These are phyloP conservation scores for Paramormyrops kingsleyae DNA, from an alignment of 2,113 vertebrate species.

Conservation along the genomic window DNA sequence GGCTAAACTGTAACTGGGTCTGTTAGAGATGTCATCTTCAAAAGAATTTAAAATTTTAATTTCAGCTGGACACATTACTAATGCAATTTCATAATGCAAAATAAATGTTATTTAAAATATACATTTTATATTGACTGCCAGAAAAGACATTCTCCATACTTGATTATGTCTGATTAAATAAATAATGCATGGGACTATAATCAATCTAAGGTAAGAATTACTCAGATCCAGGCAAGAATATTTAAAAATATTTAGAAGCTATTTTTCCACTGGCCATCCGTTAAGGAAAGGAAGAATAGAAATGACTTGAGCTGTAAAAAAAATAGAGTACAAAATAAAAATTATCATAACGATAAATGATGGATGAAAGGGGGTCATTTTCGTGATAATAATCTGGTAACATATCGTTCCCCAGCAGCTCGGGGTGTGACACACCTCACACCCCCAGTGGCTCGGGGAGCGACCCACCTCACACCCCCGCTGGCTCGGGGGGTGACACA, in stretches of 20 bases:
- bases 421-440: too few species aligned
- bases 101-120: not conserved
- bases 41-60: not conserved
- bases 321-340: not conserved
- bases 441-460: too few species aligned
- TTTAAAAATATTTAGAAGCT: not conserved
- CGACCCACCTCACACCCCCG: too few species aligned
- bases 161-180: not conserved
- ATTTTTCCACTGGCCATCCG: not conserved
- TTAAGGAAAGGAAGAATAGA: not conserved
- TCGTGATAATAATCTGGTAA: not conserved
- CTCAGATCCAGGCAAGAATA: not conserved
- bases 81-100: not conserved
- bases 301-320: not conserved
- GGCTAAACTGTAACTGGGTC: not conserved
- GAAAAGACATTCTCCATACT: not conserved
- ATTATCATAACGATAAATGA: not conserved
- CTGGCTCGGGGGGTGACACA: rapidly evolving
- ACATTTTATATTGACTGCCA: not conserved
- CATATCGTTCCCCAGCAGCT: too few species aligned
- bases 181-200: not conserved
- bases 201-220: not conserved
- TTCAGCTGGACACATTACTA: not conserved
- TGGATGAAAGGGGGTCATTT: not conserved
- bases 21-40: not conserved